Evolutionary conservation across 1,140 invertebrate genomes (phyloP), one percentile per base, ranked within the genome.

Genomic region (Philotrypesis tridentata): DNA sequence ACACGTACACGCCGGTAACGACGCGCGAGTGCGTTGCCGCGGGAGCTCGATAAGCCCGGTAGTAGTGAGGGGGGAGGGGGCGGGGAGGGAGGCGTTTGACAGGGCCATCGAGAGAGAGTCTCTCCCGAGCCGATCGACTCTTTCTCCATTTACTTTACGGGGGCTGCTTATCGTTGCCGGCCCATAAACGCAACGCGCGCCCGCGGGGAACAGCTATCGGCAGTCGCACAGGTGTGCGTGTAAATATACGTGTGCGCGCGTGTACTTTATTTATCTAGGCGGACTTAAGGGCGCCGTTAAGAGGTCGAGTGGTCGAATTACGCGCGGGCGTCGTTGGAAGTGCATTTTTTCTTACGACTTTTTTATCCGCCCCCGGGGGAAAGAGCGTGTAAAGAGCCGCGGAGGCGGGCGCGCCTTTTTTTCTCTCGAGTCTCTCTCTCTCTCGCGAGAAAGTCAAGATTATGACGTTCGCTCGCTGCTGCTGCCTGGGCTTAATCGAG

Each of bases 151-250:
- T 88, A 89, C 88, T 91, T 90, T 90, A 91, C 86, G 88, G 87
- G n/a, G 86, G 84, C 86, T 88, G 85, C 90, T 91, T 91, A 91
- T 91, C 90, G 86, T 82, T 70, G 89, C 88, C 89, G 89, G 88
- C 86, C 87, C 90, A 89, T 90, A 90, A 90, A 89, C 89, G 88
- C 87, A 88, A 88, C 85, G 86, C 82, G 78, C 82, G 67, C 63
- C 77, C 80, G 65, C 84, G 82, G n/a, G n/a, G n/a, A n/a, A 76
- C 82, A 85, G 86, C 82, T 55, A 73, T 87, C 79, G 71, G n/a
- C 37, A 25, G 9, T 25, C 14, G 68, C 2, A 76, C 80, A 82
- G 72, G 80, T 76, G 73, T 17, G 60, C 23, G 33, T n/a, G 73
- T 6, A 17, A 7, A 0, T 55, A 7, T 76, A 61, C 17, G 33